A percentile compares a stretch with the other conserved stretches of the same genome.
These are phyloP conservation scores for Benitochromis conjunctus DNA, from an alignment of 2,113 vertebrate genomes.

Conservation along the genomic window DNA sequence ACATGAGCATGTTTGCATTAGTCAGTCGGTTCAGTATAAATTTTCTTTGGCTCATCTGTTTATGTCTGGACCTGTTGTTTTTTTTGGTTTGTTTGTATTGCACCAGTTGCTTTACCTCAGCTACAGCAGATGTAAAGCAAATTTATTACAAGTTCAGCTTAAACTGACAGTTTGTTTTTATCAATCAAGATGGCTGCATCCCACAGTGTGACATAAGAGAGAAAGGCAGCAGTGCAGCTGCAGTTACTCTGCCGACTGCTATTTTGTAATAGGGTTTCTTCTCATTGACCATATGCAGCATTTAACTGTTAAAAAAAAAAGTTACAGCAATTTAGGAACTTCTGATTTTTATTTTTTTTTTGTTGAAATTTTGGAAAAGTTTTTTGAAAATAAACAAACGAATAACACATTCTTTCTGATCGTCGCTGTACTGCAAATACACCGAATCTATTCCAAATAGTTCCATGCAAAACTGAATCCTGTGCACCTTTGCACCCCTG, in stretches of 20 bases:
- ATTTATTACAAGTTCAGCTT: not conserved
- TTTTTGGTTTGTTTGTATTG: not conserved
- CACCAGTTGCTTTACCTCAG: not conserved
- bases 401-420: not conserved
- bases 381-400: not conserved
- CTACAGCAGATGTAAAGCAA: not conserved
- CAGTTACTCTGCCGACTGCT: not conserved
- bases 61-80: not conserved
- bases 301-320: not conserved
- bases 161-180: not conserved
- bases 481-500: not conserved
- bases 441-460: not conserved
- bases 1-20: not conserved
- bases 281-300: not conserved
- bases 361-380: accelerated
- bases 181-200: not conserved
- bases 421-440: not conserved
- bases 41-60: not conserved
- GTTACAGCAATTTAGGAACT: not conserved
- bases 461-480: not conserved
- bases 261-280: not conserved
- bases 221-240: not conserved
- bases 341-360: not conserved
- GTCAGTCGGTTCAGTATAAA: not conserved
- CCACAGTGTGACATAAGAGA: not conserved